Evolutionary conservation across 2,113 vertebrate genomes (phyloP), one percentile per base, ranked within the genome.

Genomic region (Electrona antarctica): DNA sequence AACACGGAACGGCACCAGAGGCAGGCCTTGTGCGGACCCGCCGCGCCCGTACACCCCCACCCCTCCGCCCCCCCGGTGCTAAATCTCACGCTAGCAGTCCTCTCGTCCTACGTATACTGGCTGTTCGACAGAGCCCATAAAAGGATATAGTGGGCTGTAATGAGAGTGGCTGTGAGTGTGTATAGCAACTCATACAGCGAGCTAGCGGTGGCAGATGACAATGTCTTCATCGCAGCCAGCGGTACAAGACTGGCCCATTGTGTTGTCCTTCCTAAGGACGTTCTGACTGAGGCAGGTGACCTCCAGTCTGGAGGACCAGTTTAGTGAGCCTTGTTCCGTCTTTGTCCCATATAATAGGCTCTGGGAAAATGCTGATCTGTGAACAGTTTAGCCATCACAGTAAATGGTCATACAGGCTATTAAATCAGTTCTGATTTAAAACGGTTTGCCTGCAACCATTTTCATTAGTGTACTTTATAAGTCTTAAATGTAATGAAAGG

Each of bases 1-100:
- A 84, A 82, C 80, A 74, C 72, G 71, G 83, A 55, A 28, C 51
- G 71, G 77, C 71, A 50, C 60, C 60, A 62, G 71, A 74, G 75
- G 70, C 56, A 52, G 46, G 59, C 81, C 83, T 79, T 74, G 82
- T 60, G 69, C 56, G 64, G 29, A 78, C 68, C 69, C 59, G 9
- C 41, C 41, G 3, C 33, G 33, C 33, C 33, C 33, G 3, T 41
- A 6, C 33, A 41, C 33, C 33, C 33, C 33, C 33, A 2, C 33
- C 33, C 33, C 33, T 41, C 33, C 3, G 67, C 52, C 72, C 63
- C 63, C 60, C 60, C 47, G 11, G 78, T 79, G 72, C 67, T 89
- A 91, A 91, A 91, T 91, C 85, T 88, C 73, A 77, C 74, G 51
- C 73, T 51, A 68, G 64, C 64, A 82, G 60, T 67, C 8, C 63